phyloP scores from a whole-genome alignment of 2,113 vertebrate genomes.

The Octodon degus region DNA sequence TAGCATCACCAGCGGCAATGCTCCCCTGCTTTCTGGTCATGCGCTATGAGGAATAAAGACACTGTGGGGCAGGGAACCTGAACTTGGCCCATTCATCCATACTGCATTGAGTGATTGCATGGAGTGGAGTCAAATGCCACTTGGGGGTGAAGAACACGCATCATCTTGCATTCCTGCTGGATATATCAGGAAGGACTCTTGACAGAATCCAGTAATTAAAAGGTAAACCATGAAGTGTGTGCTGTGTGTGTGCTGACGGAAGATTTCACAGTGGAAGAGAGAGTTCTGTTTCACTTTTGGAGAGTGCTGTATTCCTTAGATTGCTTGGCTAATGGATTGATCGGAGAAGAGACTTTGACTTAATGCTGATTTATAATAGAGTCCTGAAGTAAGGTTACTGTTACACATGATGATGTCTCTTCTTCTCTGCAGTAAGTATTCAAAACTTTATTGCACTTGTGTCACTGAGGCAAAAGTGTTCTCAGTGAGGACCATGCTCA shows the following conservation, averaged over 20 bases:
- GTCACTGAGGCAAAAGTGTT: not conserved
- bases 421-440: not conserved
- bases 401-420: not conserved
- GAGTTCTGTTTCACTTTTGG: not conserved
- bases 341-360: not conserved
- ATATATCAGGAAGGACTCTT: constrained; percentile 75
- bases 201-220: constrained; percentile 69
- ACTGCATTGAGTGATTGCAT: constrained; percentile 67
- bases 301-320: not conserved
- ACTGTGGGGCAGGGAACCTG: constrained; percentile 62
- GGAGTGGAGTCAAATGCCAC: constrained; percentile 79
- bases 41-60: constrained; percentile 67
- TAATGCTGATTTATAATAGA: not conserved
- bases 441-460: not conserved
- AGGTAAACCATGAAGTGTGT: constrained; percentile 73
- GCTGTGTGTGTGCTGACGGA: not conserved
- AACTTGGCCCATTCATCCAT: constrained; percentile 80
- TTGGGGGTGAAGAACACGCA: constrained; percentile 71
- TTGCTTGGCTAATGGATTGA: not conserved
- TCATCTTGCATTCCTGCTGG: constrained; percentile 73
- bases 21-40: constrained; percentile 40
- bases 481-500: not conserved
- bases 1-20: not conserved
- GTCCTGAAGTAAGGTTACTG: not conserved
- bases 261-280: no score